Conservation (phyloP, 2,113 vertebrate species). For the Rafetus swinhoei region DNA sequence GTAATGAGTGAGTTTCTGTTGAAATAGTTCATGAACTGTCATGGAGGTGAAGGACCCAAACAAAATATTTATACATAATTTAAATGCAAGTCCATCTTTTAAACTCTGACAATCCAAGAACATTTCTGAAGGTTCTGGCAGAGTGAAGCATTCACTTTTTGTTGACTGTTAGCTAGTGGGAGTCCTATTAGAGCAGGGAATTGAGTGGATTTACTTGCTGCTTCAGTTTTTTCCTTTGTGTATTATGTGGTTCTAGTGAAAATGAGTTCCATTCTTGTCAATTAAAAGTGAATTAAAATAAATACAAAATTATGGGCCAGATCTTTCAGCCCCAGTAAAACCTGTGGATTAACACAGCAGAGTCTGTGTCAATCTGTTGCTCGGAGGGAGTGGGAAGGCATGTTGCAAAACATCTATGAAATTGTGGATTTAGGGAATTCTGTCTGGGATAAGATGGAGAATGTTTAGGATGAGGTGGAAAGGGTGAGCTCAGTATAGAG, state of each 20-base stretch:
- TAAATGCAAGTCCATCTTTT: background rate
- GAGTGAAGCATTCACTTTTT: conserved; percentile 6
- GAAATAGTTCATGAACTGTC: conserved; percentile 36
- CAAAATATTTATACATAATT: conserved; percentile 13
- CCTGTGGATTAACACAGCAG: no score
- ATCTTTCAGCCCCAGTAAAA: no score
- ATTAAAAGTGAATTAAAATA: background rate
- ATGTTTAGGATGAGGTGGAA: no score
- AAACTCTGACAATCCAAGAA: conserved; percentile 17
- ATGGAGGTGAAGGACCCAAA: conserved; percentile 45
- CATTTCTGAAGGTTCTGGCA: conserved; percentile 24
- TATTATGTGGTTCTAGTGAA: background rate
- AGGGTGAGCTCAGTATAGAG: no score
- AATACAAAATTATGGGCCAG: no score
- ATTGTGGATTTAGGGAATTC: no score
- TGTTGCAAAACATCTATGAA: no score
- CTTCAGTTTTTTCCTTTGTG: background rate
- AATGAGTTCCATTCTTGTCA: background rate
- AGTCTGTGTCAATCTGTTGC: no score
- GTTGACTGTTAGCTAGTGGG: background rate
- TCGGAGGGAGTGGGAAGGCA: no score
- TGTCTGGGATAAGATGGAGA: no score
- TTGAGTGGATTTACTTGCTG: background rate
- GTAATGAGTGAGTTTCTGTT: conserved; percentile 30
- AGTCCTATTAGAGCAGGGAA: background rate